Evolutionary conservation across 2,797 vertebrate species (phyloP).

Genomic region (Denticeps clupeoides): DNA sequence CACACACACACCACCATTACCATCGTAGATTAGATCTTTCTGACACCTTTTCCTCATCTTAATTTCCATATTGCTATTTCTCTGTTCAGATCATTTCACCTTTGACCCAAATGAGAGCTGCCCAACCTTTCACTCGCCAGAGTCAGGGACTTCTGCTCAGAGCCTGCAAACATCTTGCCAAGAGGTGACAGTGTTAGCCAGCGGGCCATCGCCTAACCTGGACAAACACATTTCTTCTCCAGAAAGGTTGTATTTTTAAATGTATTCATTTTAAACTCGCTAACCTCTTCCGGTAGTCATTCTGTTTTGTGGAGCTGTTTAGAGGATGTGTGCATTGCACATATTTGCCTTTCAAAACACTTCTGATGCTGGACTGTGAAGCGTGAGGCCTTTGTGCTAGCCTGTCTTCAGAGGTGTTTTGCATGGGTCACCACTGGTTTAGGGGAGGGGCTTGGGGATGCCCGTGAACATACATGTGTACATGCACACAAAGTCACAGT

Average conservation of each 20-base stretch:
- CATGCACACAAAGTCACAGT: background rate
- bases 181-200: slow-evolving; percentile 18
- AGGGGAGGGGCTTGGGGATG: background rate
- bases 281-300: too few species aligned
- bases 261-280: background rate
- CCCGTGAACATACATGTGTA: slow-evolving; percentile 19
- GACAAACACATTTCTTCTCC: slow-evolving; percentile 15
- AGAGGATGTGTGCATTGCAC: too few species aligned
- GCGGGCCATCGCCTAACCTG: slow-evolving; percentile 8
- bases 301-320: too few species aligned
- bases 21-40: background rate
- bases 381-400: too few species aligned
- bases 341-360: too few species aligned
- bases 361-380: too few species aligned
- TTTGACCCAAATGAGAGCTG: slow-evolving; percentile 28
- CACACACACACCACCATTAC: too few species aligned
- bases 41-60: background rate
- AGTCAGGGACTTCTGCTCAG: slow-evolving; percentile 1
- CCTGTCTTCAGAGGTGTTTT: too few species aligned
- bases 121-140: slow-evolving; percentile 16
- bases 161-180: background rate
- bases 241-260: slow-evolving; percentile 36
- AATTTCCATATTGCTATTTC: background rate
- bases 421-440: too few species aligned
- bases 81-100: slow-evolving; percentile 48